Conservation (phyloP, 2,888 invertebrate genomes). For the Phymatocera aterrima region DNA sequence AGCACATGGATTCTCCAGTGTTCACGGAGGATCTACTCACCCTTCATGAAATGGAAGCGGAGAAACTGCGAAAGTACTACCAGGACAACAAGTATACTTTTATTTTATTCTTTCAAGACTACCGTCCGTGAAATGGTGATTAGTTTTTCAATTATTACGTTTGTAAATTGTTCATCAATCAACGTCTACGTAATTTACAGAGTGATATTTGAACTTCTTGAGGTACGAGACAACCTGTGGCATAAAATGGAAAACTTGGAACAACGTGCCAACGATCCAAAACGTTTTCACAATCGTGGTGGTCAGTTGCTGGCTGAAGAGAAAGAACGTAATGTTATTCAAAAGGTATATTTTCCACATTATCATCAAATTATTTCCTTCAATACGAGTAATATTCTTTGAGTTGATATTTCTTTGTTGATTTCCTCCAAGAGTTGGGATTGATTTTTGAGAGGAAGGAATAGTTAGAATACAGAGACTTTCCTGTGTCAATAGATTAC, state of each 20-base stretch:
- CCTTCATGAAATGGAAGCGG: conserved; percentile 87
- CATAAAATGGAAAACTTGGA: conserved; percentile 86
- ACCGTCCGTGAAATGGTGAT: conserved; percentile 30
- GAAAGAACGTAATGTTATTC: conserved; percentile 88
- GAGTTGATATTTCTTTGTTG: too few species aligned
- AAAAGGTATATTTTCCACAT: conserved; percentile 74
- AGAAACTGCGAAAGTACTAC: conserved; percentile 82
- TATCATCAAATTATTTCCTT: background rate
- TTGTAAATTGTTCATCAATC: too few species aligned
- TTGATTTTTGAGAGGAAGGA: background rate
- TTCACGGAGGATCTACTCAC: conserved; percentile 89
- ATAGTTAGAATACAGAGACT: background rate
- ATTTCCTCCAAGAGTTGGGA: too few species aligned
- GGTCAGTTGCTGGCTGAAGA: conserved; percentile 91
- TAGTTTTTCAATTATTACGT: too few species aligned
- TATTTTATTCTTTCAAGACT: conserved; percentile 29
- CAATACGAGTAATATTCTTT: background rate
- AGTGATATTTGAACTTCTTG: conserved; percentile 81
- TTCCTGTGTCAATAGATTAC: background rate
- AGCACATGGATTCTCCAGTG: conserved; percentile 81
- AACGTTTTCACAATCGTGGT: conserved; percentile 91
- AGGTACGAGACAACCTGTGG: conserved; percentile 84
- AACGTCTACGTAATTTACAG: conserved; percentile 68
- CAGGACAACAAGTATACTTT: conserved; percentile 78
- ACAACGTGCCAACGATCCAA: conserved; percentile 85